Conservation (phyloP, 2,888 invertebrate genomes). For the Polydrusus tereticollis region DNA sequence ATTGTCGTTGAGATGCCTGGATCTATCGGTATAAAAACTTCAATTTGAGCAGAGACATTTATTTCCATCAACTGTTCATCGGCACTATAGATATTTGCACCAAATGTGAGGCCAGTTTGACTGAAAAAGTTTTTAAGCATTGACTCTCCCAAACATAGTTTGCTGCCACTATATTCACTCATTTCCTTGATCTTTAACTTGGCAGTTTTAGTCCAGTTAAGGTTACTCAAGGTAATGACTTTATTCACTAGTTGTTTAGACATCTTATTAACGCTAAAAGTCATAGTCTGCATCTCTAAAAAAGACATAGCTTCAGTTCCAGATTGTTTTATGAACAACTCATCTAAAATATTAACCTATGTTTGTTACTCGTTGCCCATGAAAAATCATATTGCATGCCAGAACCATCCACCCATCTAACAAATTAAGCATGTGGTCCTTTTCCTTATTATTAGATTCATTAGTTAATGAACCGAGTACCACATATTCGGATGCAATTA, state of each 20-base stretch:
- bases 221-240: background rate
- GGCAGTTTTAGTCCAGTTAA: background rate
- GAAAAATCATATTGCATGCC: constrained; percentile 5
- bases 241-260: background rate
- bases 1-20: background rate
- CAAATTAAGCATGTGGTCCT: constrained; percentile 7
- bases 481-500: background rate
- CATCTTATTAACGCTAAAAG: background rate
- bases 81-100: background rate
- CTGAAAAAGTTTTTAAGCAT: background rate
- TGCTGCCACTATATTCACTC: background rate
- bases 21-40: background rate
- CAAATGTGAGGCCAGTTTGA: background rate
- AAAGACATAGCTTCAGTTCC: no score
- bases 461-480: background rate
- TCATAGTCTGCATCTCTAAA: constrained; percentile 7
- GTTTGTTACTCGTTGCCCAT: background rate
- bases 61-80: background rate
- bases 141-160: background rate
- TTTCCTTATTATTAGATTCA: background rate
- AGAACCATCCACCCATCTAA: constrained; percentile 9
- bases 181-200: background rate
- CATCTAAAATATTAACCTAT: no score
- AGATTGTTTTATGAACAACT: no score
- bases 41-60: background rate